Evolutionary conservation across 2,888 invertebrate species (phyloP), one percentile per base, ranked within the genome.

Genomic region (Autographa gamma): DNA sequence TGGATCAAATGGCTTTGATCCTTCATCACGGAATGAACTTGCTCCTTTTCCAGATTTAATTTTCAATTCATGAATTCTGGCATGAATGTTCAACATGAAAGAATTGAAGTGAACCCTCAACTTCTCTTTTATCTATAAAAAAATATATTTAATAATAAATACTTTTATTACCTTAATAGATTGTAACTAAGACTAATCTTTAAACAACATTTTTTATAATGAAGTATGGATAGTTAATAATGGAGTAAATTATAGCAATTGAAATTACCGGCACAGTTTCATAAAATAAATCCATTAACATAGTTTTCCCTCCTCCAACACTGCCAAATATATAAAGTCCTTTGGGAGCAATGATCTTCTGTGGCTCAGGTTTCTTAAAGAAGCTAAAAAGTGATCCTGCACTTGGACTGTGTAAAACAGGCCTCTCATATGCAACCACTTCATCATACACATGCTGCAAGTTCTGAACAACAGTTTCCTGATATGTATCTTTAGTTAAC

Each of bases 271-370:
- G 95, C 34, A 93, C 86, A 79, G 92, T 93, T 84, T 98, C 97
- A 95, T 98, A 98, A 95, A 99, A 99, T 86, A 99, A 94, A 94
- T 99, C 99, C 99, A 99, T 99, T 71, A 99, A 95, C 97, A 99
- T 99, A 8, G 99, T 99, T 96, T 99, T 99, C 60, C 99, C 99
- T 83, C 98, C 98, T 60, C 99, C 98, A 76, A 98, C 98, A 88
- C 98, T 97, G 69, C 99, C 99, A 93, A 98, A 97, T 72, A 99
- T 97, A 88, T 99, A 99, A 14, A 99, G 93, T 7, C 99, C 99
- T 91, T 97, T 97, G 0, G 98, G 98, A 54, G 96, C 96, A 75
- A 95, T 91, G 38, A 95, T 92, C 77, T 95, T 96, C 63, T 87
- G 87, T 2, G 96, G 92, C 78, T 92, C 86, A 72, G 85, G 86